These are phyloP conservation scores for Epinotia ramella DNA, from an alignment of 2,888 invertebrate species.

Conservation along the genomic window DNA sequence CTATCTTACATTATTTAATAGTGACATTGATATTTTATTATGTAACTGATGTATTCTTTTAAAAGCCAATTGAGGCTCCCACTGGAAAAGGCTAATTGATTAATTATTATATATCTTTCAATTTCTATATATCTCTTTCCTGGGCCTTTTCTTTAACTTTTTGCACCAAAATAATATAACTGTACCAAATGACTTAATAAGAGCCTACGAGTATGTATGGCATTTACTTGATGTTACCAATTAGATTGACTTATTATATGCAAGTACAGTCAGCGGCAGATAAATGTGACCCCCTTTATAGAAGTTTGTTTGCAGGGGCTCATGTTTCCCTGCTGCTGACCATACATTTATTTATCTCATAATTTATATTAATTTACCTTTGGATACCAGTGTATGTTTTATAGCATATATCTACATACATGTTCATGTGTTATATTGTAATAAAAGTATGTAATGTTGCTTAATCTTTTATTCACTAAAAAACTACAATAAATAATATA, in stretches of 20 bases:
- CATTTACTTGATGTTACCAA: background rate
- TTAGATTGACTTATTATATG: no score
- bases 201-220: background rate
- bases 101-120: no score
- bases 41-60: background rate
- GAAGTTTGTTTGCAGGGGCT: no score
- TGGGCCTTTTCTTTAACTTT: background rate
- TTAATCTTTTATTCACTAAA: conserved; percentile 15
- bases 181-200: background rate
- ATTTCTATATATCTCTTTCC: background rate
- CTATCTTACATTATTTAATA: conserved; percentile 2
- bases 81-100: no score
- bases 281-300: no score
- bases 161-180: background rate
- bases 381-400: background rate
- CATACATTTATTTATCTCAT: background rate
- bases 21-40: background rate
- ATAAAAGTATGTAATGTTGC: conserved; percentile 17
- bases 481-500: background rate
- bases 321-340: no score
- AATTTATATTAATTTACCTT: background rate
- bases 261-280: no score
- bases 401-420: background rate
- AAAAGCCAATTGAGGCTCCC: background rate
- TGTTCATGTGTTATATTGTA: conserved; percentile 14